Evolutionary conservation across 2,797 vertebrate species (phyloP), one percentile per base, ranked within the genome.

Genomic region (Triplophysa yarkandensis): DNA sequence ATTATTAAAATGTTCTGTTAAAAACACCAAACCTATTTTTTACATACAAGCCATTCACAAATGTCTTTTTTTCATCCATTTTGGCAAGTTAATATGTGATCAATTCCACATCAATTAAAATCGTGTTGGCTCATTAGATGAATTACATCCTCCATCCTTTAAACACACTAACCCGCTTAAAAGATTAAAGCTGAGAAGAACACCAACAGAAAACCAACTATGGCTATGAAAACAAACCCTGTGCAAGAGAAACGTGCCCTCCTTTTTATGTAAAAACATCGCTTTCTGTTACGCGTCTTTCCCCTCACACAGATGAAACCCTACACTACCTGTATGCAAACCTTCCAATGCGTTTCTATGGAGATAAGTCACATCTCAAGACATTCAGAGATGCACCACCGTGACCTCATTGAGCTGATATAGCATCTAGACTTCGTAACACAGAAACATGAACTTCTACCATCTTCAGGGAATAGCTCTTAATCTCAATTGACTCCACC

Each of bases 401-500:
- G n/a, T 64, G 67, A 54, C 28, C 32, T 46, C 11, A 57, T 34
- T 68, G 65, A 63, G 72, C 30, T n/a, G 41, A 78, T 65, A 70
- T 14, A 52, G 17, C 57, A 68, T 46, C 63, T 71, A 61, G 36
- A 6, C 39, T 82, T n/a, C 17, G 34, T 39, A 74, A 57, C 64
- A 63, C 34, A 54, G 68, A 76, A 80, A 82, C 66, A 64, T 80
- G 78, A 82, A 60, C 76, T 78, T 78, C 77, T 16, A 68, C 23
- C 0, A 9, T 78, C 76, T 54, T 65, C 44, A 19, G 65, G 52
- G 52, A 55, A 28, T 27, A 23, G 28, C 39, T 58, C 57, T 48
- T 71, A 13, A 28, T 77, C 75, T 57, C 34, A 10, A 57, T 41
- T 54, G 71, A 77, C 61, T 39, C 58, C 73, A 48, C 58, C 25